Base-by-base conservation (phyloP, 2,888 invertebrate genomes). In the Ametastegia equiseti region DNA sequence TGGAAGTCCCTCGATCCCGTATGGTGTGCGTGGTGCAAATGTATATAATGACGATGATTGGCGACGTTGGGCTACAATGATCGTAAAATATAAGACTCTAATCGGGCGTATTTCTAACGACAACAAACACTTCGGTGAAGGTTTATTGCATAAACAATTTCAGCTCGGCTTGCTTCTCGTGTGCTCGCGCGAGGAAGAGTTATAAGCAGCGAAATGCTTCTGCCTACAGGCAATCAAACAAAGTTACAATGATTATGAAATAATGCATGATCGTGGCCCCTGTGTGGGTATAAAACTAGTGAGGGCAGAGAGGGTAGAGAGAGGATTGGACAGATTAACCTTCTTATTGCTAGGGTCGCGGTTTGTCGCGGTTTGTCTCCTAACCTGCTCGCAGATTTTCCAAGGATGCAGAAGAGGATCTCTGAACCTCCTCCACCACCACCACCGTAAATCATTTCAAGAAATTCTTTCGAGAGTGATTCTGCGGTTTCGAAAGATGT, bases 401-500 rank as follows among this genome's bases (percentile, higher is more conserved):
- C 78, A 78, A 78, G 78, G 78, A 78, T 45, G 54, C 75, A 54
- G n/a, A n/a, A 15, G 15, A n/a, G 75, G 75, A 60, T 78, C 78
- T 36, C 60, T 23, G 60, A 54, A 42, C 45, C 60, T 27, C 60
- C 60, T 60, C 60, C 39, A 57, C 78, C 60, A 78, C 60, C 39
- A 57, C 78, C 60, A 27, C 78, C 78, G 78, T 78, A 78, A 78
- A 78, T 78, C 78, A 78, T 78, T 78, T 78, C 78, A 78, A 78
- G 78, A 78, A 78, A 78, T 78, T 78, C 78, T 78, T 78, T 63
- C 57, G 27, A 57, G 78, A 78, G 78, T 78, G 78, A 78, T 78
- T 78, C 78, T 78, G 78, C 78, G 78, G 78, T 78, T 60, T 78
- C 78, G 78, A 78, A 78, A 78, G 78, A 78, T 80, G 80, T 80